Conservation (phyloP, 2,797 vertebrate species). For the Silurus aristotelis region DNA sequence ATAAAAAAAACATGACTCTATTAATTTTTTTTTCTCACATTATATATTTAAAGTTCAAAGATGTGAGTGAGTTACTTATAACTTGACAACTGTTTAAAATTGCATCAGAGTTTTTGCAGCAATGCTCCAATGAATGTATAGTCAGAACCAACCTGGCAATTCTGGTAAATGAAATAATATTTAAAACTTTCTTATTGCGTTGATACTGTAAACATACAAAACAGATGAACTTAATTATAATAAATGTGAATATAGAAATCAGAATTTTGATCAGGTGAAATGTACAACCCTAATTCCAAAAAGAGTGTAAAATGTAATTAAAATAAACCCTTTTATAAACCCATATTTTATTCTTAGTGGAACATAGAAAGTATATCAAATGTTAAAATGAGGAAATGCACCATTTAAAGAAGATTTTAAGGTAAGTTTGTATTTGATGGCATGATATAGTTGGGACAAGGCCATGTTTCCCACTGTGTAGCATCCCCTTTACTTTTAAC, state of each 20-base stretch:
- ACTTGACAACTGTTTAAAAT: not conserved
- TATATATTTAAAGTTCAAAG: not conserved
- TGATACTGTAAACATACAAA: not conserved
- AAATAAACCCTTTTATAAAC: no score
- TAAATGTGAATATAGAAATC: not conserved
- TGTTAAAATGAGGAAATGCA: no score
- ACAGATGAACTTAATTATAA: not conserved
- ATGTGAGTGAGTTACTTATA: not conserved
- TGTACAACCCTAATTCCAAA: no score
- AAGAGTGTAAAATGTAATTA: no score
- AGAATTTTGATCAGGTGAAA: not conserved
- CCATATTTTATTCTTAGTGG: no score
- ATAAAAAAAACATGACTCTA: not conserved
- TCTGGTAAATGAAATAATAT: not conserved
- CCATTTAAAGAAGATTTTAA: no score
- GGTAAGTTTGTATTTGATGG: no score
- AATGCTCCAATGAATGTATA: not conserved
- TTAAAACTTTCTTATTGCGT: no score
- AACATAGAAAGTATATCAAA: no score
- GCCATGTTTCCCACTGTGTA: no score
- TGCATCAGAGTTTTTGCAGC: not conserved
- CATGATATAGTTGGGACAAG: no score
- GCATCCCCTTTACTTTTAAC: no score
- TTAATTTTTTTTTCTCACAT: not conserved
- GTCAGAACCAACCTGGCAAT: not conserved